Evolutionary conservation across 1,140 invertebrate species (phyloP).

Genomic region (Drosophila lacertosa): DNA sequence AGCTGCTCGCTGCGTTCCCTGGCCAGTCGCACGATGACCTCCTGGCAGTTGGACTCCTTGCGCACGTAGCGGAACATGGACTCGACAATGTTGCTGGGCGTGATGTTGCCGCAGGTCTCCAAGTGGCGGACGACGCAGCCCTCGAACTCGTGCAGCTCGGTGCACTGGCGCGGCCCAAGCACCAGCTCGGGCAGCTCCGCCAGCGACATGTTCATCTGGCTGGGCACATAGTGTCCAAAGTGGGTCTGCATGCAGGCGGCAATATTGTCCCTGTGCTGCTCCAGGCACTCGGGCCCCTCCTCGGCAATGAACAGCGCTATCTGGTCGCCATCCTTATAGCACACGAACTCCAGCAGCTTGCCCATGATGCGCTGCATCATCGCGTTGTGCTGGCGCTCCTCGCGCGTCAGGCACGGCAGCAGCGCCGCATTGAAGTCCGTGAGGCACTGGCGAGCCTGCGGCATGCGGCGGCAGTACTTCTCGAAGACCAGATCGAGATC

Average conservation of each 20-base stretch:
- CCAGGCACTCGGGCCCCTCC: conserved; percentile 89
- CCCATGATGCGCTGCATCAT: conserved; percentile 88
- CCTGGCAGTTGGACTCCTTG: conserved; percentile 70
- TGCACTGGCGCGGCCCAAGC: conserved; percentile 64
- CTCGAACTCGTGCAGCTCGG: conserved; percentile 86
- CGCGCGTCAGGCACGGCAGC: conserved; percentile 87
- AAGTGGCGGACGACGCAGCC: conserved; percentile 87
- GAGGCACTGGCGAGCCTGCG: conserved; percentile 87
- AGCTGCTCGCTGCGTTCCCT: conserved; percentile 7
- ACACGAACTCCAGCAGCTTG: conserved; percentile 89
- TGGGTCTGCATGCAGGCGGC: conserved; percentile 87
- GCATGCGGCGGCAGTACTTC: conserved; percentile 88
- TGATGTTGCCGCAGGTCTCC: conserved; percentile 89
- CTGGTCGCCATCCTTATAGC: conserved; percentile 91
- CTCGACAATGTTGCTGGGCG: conserved; percentile 91
- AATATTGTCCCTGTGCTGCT: conserved; percentile 86
- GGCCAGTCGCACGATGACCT: conserved; percentile 42
- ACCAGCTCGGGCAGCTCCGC: conserved; percentile 61
- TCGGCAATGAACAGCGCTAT: conserved; percentile 92
- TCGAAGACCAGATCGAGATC: conserved; percentile 85
- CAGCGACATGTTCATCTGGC: conserved; percentile 38
- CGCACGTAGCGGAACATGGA: conserved; percentile 89
- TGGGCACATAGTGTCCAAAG: conserved; percentile 84
- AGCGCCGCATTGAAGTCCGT: conserved; percentile 86
- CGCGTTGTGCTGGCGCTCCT: conserved; percentile 84